Conservation (phyloP, 2,113 vertebrate species). For the Pangasianodon gigas region DNA sequence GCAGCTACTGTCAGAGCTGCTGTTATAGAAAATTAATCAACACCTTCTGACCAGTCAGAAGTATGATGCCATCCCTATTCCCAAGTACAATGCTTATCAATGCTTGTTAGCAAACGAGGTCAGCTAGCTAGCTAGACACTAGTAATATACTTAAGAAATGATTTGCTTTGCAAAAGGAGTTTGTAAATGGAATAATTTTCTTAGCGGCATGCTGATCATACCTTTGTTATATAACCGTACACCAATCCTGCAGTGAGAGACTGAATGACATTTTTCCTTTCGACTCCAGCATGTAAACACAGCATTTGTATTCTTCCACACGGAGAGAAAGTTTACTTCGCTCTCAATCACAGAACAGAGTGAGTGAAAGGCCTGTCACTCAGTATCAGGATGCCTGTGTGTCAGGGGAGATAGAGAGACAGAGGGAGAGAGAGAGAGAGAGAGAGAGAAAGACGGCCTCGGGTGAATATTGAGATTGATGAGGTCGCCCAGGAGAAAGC, state of each 20-base stretch:
- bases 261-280: neutral
- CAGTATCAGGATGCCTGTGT: constrained; percentile 38
- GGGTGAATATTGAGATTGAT: constrained; percentile 42
- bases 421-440: neutral
- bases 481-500: constrained; percentile 42
- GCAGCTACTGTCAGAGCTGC: too few species aligned
- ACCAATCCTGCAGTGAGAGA: neutral
- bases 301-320: neutral
- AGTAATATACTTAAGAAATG: too few species aligned
- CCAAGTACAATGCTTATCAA: too few species aligned
- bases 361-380: constrained; percentile 38
- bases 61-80: too few species aligned
- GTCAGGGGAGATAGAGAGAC: neutral
- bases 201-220: neutral
- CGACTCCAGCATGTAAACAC: neutral
- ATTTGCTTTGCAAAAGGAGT: too few species aligned
- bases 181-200: too few species aligned
- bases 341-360: constrained; percentile 1
- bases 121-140: too few species aligned
- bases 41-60: too few species aligned
- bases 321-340: constrained; percentile 24
- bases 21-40: too few species aligned
- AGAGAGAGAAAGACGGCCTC: constrained; percentile 3
- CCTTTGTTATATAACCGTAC: too few species aligned
- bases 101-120: too few species aligned